Evolutionary conservation across 2,888 invertebrate genomes (phyloP), one percentile per base, ranked within the genome.

Genomic region (Drosophila yooni): DNA sequence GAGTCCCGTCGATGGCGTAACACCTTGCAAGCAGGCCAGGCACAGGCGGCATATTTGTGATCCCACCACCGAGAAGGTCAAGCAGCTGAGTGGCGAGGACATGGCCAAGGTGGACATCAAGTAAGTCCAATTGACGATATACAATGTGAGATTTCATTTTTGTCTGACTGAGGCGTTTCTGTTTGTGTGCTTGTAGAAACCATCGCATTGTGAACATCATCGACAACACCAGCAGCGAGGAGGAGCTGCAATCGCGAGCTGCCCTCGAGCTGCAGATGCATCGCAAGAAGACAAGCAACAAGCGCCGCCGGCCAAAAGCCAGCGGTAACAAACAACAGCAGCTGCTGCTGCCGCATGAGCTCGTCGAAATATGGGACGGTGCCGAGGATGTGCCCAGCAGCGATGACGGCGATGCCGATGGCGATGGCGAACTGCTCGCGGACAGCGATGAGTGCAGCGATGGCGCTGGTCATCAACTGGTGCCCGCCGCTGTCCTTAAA

Each of bases 321-420:
- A 21, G 59, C 51, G 92, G 86, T 70, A 79, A 92, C 33, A 92
- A 92, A 25, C 77, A 92, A 29, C 91, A 91, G 43, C 56, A 56
- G n/a, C 66, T 92, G 36, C 91, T 92, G 31, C 74, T 93, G 48
- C 92, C 94, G 0, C 94, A 94, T 71, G 93, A 93, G 74, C 84
- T 94, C 15, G 95, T 95, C 0, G 95, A 95, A 0, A 95, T 95
- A 29, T 95, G 95, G 52, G 95, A 95, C 67, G 92, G 91, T 2
- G 95, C 94, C 2, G 95, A 95, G 70, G 92, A 92, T 48, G 91
- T 80, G 34, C 89, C 90, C 5, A 89, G 88, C 59, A 88, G 85
- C 46, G 92, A 92, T 54, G 92, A 92, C 7, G 91, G 81, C 0
- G 93, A 93, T 83, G 93, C 84, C 81, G 92, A 92, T 34, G 91